Evolutionary conservation across 2,888 invertebrate species (phyloP).

Genomic region (Euspilapteryx auroguttella): DNA sequence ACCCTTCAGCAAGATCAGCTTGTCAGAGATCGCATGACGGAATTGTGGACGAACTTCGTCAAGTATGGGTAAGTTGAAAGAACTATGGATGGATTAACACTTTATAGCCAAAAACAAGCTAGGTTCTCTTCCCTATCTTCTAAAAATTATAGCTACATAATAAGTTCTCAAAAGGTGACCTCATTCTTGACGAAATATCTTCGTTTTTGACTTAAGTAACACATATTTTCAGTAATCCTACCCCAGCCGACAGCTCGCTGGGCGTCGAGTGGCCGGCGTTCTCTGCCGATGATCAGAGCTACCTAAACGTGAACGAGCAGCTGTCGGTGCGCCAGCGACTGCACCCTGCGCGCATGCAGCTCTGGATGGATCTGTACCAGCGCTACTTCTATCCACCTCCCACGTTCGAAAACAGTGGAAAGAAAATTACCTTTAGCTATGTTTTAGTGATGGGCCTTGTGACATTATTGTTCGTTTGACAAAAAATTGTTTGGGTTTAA

Average conservation of each 20-base stretch:
- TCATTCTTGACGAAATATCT: not conserved
- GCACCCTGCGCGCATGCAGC: not conserved
- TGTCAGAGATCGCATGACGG: constrained; percentile 1
- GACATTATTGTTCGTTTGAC: too few relatives aligned
- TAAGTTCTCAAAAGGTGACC: not conserved
- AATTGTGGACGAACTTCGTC: constrained; percentile 1
- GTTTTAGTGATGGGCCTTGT: too few relatives aligned
- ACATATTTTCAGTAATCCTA: constrained; percentile 2
- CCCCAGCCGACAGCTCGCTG: not conserved
- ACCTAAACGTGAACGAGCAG: not conserved
- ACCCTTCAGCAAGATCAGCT: not conserved
- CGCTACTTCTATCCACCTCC: constrained; percentile 1
- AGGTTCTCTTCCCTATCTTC: too few relatives aligned
- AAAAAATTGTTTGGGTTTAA: too few relatives aligned
- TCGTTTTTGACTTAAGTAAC: not conserved
- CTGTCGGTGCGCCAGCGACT: not conserved
- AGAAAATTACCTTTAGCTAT: too few relatives aligned
- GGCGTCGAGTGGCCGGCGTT: not conserved
- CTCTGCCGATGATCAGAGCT: not conserved
- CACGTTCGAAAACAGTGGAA: not conserved
- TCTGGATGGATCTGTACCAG: constrained; percentile 2
- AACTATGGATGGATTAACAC: too few relatives aligned
- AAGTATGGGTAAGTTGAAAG: constrained; percentile 4
- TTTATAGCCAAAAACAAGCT: too few relatives aligned
- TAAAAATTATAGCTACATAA: too few relatives aligned